Percentiles rank a stretch among this genome's conserved stretches.
Evolutionary conservation across 2,888 invertebrate species (phyloP).

Genomic region (Phorcus lineatus): DNA sequence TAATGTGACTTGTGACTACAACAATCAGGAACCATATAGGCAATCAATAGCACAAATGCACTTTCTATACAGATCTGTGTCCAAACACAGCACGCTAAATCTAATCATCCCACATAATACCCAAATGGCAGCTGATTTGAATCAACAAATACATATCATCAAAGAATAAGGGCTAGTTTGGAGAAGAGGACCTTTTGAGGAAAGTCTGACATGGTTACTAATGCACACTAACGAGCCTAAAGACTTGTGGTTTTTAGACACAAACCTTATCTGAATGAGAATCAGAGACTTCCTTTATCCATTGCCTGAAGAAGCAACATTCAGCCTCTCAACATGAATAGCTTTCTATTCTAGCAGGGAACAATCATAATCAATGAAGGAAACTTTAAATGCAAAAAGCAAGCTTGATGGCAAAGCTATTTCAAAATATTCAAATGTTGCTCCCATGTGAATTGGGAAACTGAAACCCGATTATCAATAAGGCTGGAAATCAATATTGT

Average conservation of each 20-base stretch:
- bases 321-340: no score
- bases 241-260: background rate
- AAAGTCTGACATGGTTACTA: background rate
- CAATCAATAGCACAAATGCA: slow-evolving; percentile 4
- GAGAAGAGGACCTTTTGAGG: background rate
- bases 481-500: no score
- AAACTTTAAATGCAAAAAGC: no score
- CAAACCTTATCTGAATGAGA: no score
- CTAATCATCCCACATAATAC: background rate
- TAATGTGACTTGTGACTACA: background rate
- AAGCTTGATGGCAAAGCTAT: no score
- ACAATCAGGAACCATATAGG: background rate
- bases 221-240: background rate
- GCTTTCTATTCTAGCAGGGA: no score
- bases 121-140: background rate
- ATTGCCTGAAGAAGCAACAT: no score
- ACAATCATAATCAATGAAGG: no score
- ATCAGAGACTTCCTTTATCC: no score
- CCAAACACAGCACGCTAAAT: background rate
- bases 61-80: background rate
- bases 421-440: no score
- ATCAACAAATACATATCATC: background rate
- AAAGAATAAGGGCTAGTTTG: background rate
- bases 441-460: no score
- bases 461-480: no score